phyloP scores from a whole-genome alignment of 2,888 invertebrate species.

The Mesochorus sp. region DNA sequence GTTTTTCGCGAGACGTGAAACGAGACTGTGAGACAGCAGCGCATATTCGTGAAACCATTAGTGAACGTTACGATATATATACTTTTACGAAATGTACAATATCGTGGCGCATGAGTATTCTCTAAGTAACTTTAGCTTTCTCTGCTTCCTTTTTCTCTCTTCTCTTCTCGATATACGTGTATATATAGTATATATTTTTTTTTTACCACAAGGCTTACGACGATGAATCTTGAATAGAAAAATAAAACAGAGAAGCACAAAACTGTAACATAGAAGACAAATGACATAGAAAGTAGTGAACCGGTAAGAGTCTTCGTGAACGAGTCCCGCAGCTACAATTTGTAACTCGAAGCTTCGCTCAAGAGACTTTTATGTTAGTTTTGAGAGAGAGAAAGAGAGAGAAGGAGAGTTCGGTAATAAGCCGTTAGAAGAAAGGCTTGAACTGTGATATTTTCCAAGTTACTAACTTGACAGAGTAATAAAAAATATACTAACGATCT shows the following conservation, averaged over 20 bases:
- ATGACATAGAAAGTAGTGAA: conserved; percentile 28
- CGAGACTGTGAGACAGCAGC: conserved; percentile 9
- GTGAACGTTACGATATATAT: neutral
- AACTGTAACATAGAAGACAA: conserved; percentile 27
- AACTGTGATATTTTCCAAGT: neutral
- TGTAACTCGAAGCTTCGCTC: conserved; percentile 37
- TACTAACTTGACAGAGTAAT: neutral
- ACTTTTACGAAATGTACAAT: neutral
- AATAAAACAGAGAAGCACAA: neutral
- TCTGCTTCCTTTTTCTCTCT: neutral
- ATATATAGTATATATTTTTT: neutral
- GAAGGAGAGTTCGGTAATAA: conserved; percentile 28
- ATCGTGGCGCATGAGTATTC: neutral
- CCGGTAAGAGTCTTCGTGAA: neutral
- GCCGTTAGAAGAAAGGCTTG: conserved; percentile 7
- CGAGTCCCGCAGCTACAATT: conserved; percentile 31
- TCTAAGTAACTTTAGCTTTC: neutral
- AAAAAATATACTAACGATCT: conserved; percentile 27
- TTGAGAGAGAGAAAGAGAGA: neutral
- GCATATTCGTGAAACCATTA: conserved; percentile 33
- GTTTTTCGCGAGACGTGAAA: neutral
- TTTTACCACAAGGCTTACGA: neutral
- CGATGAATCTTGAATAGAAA: conserved; percentile 8
- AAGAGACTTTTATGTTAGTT: conserved; percentile 22
- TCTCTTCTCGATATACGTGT: neutral